Base-by-base conservation (phyloP, 2,113 vertebrate species). In the Platichthys flesus region DNA sequence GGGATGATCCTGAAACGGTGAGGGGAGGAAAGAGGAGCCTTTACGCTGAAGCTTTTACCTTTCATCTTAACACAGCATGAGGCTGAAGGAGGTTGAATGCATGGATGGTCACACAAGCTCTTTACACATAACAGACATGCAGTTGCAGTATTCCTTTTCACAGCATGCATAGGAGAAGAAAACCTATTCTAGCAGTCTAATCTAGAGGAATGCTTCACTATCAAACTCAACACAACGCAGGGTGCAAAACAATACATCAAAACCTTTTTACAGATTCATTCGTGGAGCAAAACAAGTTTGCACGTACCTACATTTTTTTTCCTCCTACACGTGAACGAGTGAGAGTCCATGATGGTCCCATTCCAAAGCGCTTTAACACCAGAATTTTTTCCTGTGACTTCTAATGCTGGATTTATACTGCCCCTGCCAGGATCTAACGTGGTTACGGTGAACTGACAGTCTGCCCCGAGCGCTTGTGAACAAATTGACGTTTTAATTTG, bases 231-330 rank as follows among this genome's bases (percentile, higher is more conserved):
- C 51, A 54, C 18, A n/a, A 14, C 13, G 5, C 35, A 21, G 3
- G 59, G 24, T 65, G 59, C 74, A 23, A 37, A 65, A 23, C n/a
- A 72, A 62, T 18, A 31, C n/a, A 54, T 8, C 24, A 63, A 73
- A 68, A 16, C 23, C 42, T 4, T 1, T 2, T 20, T 2, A 60
- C 71, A 66, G 2, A 28, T 55, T 56, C 49, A 51, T 21, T 60
- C 23, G 10, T 28, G 63, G 59, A 81, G 72, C 79, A 76, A 85
- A 72, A 76, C 24, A 54, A 89, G 73, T 42, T 20, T 23, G 28
- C 68, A 93, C 93, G 55, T 94, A 95, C 94, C 94, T 91, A 91
- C 85, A 87, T 92, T 90, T 88, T 91, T 94, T 91, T 87, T 94
- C 84, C 86, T 92, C 87, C 92, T 91, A 64, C 86, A 93, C 26